phyloP scores from a whole-genome alignment of 2,888 invertebrate genomes.

The Coelopa pilipes region DNA sequence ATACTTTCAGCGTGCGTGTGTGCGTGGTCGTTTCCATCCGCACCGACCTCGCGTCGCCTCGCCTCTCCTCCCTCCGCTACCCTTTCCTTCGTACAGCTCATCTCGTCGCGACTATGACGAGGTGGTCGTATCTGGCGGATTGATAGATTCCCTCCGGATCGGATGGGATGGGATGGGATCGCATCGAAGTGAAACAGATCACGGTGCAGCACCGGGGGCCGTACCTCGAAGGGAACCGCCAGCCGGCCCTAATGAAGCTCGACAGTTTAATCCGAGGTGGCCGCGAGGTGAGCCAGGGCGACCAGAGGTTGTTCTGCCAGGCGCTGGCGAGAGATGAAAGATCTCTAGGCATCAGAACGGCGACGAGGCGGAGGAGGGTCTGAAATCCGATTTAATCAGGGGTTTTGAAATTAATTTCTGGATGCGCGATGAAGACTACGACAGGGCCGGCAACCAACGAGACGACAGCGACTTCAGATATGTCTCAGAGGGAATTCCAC shows the following conservation, averaged over 20 bases:
- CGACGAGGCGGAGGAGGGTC: neutral
- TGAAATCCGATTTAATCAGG: conserved; percentile 18
- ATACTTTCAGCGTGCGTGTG: neutral
- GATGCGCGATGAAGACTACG: conserved; percentile 2
- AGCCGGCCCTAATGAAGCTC: neutral
- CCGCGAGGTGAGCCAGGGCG: neutral
- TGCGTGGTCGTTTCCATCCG: too few relatives aligned
- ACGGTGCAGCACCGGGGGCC: too few relatives aligned
- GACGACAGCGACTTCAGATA: neutral
- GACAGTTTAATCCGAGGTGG: neutral
- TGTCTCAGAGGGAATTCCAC: conserved; percentile 28
- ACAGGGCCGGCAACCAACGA: neutral
- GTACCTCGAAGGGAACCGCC: too few relatives aligned
- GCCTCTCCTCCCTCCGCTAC: too few relatives aligned
- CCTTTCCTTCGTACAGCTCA: too few relatives aligned
- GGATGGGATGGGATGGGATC: neutral
- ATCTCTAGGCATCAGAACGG: neutral
- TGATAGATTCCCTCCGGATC: neutral
- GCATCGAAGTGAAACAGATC: too few relatives aligned
- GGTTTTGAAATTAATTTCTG: conserved; percentile 20
- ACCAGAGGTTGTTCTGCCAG: neutral
- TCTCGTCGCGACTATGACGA: neutral
- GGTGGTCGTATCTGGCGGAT: neutral
- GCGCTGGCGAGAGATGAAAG: too few relatives aligned
- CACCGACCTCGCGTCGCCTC: too few relatives aligned